Percentiles rank a stretch among this genome's conserved stretches.
phyloP scores from a whole-genome alignment of 2,888 invertebrate species.

The Tolmerus cingulatus region DNA sequence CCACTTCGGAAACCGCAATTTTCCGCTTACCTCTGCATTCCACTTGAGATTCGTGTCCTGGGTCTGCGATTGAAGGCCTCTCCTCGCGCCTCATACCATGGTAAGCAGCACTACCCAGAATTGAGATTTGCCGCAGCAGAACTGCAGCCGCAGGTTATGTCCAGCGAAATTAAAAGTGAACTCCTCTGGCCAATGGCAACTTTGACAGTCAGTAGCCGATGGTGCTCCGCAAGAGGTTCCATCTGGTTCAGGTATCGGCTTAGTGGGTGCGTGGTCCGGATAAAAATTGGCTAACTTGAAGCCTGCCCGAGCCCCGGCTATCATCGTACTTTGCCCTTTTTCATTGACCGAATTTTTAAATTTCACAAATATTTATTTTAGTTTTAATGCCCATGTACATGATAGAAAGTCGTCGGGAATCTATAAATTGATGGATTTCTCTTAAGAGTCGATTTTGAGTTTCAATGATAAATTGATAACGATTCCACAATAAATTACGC shows the following conservation, averaged over 20 bases:
- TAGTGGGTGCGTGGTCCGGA: neutral
- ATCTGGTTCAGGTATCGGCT: neutral
- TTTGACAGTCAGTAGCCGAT: neutral
- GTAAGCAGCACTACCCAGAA: neutral
- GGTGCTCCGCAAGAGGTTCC: neutral
- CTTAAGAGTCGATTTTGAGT: too few relatives aligned
- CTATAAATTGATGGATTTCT: too few relatives aligned
- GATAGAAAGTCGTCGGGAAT: too few relatives aligned
- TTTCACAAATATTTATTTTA: too few relatives aligned
- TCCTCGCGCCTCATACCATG: neutral
- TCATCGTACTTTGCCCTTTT: too few relatives aligned
- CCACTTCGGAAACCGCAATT: neutral
- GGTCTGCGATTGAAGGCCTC: neutral
- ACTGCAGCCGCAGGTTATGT: neutral
- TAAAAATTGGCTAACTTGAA: neutral
- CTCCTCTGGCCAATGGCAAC: neutral
- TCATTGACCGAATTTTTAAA: too few relatives aligned
- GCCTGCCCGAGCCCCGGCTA: neutral
- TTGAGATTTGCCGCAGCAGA: neutral
- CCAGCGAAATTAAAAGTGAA: neutral
- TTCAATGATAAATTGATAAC: too few relatives aligned
- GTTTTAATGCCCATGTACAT: too few relatives aligned
- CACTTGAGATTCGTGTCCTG: neutral
- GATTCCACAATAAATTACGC: too few relatives aligned
- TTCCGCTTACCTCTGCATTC: neutral